Percentiles rank a stretch among this genome's conserved stretches.
Conservation (phyloP, 2,888 invertebrate species). For the Drosophila algonquin region DNA sequence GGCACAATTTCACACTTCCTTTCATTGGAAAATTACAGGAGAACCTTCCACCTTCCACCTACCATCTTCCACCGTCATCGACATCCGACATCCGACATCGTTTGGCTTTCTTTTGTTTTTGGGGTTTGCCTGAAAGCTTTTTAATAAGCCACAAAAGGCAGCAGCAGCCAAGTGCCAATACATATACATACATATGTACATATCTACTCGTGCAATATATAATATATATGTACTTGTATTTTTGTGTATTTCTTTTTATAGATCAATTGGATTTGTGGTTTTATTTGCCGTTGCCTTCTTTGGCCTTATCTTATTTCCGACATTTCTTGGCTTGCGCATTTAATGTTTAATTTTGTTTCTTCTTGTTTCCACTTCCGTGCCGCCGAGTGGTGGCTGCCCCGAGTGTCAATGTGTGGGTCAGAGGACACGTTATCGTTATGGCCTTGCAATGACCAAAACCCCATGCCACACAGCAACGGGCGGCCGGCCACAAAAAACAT, state of each 20-base stretch:
- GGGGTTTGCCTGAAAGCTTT: constrained; percentile 45
- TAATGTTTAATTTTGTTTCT: constrained; percentile 31
- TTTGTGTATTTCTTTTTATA: constrained; percentile 34
- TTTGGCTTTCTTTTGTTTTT: constrained; percentile 43
- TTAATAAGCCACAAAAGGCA: constrained; percentile 51
- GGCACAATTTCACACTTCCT: constrained; percentile 64
- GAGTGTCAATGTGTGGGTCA: not conserved
- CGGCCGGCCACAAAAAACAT: not conserved
- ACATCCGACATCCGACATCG: constrained; percentile 1
- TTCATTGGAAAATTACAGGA: constrained; percentile 53
- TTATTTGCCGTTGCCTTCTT: constrained; percentile 1
- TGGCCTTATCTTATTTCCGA: constrained; percentile 8
- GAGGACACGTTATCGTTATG: constrained; percentile 48
- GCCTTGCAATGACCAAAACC: constrained; percentile 25
- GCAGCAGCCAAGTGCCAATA: constrained; percentile 24
- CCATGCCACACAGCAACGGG: not conserved
- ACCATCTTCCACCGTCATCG: not conserved
- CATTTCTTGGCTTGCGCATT: constrained; percentile 5
- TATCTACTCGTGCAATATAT: not conserved
- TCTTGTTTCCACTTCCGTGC: not conserved
- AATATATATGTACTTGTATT: constrained; percentile 5
- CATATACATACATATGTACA: not conserved
- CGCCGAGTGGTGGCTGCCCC: not conserved
- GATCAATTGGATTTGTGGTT: constrained; percentile 61
- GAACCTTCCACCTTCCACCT: not conserved